Percentiles rank a stretch among this genome's conserved stretches.
phyloP scores from a whole-genome alignment of 2,888 invertebrate genomes.

The Caenorhabditis becei region DNA sequence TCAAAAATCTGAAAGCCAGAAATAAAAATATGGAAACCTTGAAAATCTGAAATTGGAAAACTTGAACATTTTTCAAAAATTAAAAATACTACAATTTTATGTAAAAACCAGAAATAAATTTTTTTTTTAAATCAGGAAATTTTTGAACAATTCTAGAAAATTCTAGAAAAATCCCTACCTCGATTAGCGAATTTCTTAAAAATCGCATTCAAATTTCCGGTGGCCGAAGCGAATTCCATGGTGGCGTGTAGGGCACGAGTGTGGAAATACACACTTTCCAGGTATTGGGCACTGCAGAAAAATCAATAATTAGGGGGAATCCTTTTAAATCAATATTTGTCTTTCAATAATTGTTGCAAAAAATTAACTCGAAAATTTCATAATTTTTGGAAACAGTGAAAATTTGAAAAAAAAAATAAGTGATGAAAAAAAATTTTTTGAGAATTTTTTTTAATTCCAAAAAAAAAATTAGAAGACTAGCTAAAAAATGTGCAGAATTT shows the following conservation, averaged over 20 bases:
- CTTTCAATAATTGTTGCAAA: background rate
- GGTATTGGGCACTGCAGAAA: slow-evolving; percentile 48
- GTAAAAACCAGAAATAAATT: background rate
- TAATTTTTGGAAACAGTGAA: too few species aligned
- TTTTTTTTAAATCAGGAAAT: background rate
- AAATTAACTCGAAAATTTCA: too few species aligned
- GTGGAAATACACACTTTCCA: slow-evolving; percentile 61
- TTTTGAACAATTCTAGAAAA: too few species aligned
- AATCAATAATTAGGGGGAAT: too few species aligned
- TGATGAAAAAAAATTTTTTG: too few species aligned
- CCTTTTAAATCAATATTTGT: background rate
- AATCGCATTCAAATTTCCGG: slow-evolving; percentile 57
- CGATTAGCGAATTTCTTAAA: slow-evolving; percentile 66
- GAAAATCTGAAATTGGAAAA: too few species aligned
- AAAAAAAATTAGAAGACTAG: background rate
- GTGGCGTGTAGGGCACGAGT: slow-evolving; percentile 63
- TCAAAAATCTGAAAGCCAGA: too few species aligned
- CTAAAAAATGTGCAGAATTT: background rate
- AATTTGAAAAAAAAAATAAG: too few species aligned
- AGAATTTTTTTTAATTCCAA: background rate
- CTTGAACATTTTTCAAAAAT: too few species aligned
- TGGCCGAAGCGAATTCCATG: slow-evolving; percentile 45
- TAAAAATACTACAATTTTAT: background rate
- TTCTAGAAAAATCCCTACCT: too few species aligned
- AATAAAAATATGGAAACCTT: too few species aligned